Evolutionary conservation across 2,113 vertebrate genomes (phyloP).

Genomic region (Oryzias javanicus): DNA sequence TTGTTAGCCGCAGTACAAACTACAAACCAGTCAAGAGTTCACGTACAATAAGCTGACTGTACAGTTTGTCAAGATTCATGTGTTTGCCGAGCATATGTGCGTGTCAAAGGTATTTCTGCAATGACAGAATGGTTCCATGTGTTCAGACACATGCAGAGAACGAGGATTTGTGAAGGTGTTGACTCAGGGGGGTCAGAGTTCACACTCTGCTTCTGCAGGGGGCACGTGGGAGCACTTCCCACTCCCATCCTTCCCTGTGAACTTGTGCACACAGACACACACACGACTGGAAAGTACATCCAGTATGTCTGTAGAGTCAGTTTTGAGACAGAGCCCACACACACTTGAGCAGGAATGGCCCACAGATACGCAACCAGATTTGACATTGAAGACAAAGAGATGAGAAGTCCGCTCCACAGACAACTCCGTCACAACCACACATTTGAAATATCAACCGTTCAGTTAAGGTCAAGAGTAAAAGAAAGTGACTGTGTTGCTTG

Average conservation of each 20-base stretch:
- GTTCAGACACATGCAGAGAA: slow-evolving; percentile 28
- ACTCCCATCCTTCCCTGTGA: slow-evolving; percentile 19
- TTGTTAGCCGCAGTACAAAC: slow-evolving; percentile 41
- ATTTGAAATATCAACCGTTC: slow-evolving; percentile 22
- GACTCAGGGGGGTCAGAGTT: slow-evolving; percentile 58
- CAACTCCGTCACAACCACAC: slow-evolving; percentile 40
- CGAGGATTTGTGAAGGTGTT: slow-evolving; percentile 45
- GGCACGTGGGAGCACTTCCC: slow-evolving; percentile 39
- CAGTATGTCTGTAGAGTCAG: slow-evolving; percentile 17
- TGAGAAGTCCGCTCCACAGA: slow-evolving; percentile 15
- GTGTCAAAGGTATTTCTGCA: not conserved
- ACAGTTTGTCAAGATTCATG: not conserved
- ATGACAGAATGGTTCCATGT: slow-evolving; percentile 1
- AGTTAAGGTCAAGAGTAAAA: slow-evolving; percentile 20
- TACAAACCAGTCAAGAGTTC: slow-evolving; percentile 15
- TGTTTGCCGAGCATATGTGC: not conserved
- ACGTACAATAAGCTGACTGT: slow-evolving; percentile 7
- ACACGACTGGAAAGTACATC: slow-evolving; percentile 22
- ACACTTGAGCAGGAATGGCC: slow-evolving; percentile 8
- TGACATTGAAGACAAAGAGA: slow-evolving; percentile 31
- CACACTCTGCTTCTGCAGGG: slow-evolving; percentile 52
- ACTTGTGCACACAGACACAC: slow-evolving; percentile 21
- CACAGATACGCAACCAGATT: slow-evolving; percentile 10
- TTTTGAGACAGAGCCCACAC: slow-evolving; percentile 7
- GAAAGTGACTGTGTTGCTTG: slow-evolving; percentile 5